A percentile compares a stretch with the other conserved stretches of the same genome.
phyloP scores from a whole-genome alignment of 2,888 invertebrate genomes.

The Agrochola litura region DNA sequence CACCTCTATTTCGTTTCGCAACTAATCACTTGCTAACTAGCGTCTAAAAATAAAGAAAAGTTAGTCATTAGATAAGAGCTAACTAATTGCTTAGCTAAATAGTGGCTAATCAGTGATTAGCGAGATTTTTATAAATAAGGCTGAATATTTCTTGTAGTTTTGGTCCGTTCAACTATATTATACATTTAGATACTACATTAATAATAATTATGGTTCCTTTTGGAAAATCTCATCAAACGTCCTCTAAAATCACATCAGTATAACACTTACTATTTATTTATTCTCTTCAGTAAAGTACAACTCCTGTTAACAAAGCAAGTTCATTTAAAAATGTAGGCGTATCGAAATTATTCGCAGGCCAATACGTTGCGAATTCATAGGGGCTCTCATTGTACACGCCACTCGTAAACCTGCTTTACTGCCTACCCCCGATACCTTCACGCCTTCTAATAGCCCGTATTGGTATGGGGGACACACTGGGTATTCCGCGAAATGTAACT shows the following conservation, averaged over 20 bases:
- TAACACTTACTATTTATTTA: neutral
- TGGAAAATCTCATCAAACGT: neutral
- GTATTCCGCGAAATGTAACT: neutral
- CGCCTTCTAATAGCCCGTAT: constrained; percentile 62
- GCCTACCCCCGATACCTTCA: constrained; percentile 56
- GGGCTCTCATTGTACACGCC: constrained; percentile 54
- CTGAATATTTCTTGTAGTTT: neutral
- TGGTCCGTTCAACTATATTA: neutral
- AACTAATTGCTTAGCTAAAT: too few species aligned
- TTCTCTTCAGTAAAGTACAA: neutral
- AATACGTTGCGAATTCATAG: constrained; percentile 62
- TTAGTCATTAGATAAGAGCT: too few species aligned
- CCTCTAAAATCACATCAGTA: neutral
- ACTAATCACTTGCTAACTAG: too few species aligned
- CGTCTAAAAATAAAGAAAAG: too few species aligned
- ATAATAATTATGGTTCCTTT: neutral
- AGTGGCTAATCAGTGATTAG: too few species aligned
- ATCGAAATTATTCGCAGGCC: constrained; percentile 54
- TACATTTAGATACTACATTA: neutral
- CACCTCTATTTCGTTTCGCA: too few species aligned
- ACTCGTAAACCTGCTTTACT: constrained; percentile 70
- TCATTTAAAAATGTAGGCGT: constrained; percentile 55
- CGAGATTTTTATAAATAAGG: too few species aligned
- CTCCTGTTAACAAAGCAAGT: constrained; percentile 27
- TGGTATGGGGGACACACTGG: constrained; percentile 37